These are phyloP conservation scores for Coilia nasus DNA, from an alignment of 2,797 vertebrate genomes.

Conservation along the genomic window DNA sequence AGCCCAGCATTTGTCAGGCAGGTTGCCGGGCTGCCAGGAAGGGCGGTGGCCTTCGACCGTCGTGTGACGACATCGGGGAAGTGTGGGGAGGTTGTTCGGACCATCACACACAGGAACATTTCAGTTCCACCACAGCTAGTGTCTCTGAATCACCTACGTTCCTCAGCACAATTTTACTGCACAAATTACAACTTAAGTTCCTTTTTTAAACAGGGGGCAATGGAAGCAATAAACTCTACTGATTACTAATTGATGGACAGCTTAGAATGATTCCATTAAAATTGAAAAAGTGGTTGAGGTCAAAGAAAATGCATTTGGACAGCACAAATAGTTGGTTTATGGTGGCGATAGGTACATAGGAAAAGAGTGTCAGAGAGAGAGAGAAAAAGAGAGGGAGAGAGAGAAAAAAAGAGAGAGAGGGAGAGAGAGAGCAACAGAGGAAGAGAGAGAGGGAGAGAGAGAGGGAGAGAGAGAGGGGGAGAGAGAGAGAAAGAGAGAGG, in stretches of 20 bases:
- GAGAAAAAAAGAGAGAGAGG: no score
- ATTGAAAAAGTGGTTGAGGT: not conserved
- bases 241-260: not conserved
- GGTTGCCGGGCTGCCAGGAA: not conserved
- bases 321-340: not conserved
- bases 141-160: not conserved
- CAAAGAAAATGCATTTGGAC: not conserved
- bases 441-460: not conserved
- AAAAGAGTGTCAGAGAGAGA: not conserved
- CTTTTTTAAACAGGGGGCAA: not conserved
- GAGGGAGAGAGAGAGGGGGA: slow-evolving; percentile 1
- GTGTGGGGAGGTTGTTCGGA: not conserved
- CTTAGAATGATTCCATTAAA: slow-evolving; percentile 12
- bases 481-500: not conserved
- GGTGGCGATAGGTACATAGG: slow-evolving; percentile 3
- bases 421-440: no score
- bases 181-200: not conserved
- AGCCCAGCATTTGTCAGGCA: slow-evolving; percentile 20
- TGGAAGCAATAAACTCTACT: not conserved
- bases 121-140: not conserved
- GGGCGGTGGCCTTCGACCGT: not conserved
- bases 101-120: not conserved
- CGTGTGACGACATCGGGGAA: not conserved
- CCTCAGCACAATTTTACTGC: not conserved
- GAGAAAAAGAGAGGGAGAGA: not conserved